Evolutionary conservation across 2,888 invertebrate species (phyloP).

Genomic region (Deilephila elpenor): DNA sequence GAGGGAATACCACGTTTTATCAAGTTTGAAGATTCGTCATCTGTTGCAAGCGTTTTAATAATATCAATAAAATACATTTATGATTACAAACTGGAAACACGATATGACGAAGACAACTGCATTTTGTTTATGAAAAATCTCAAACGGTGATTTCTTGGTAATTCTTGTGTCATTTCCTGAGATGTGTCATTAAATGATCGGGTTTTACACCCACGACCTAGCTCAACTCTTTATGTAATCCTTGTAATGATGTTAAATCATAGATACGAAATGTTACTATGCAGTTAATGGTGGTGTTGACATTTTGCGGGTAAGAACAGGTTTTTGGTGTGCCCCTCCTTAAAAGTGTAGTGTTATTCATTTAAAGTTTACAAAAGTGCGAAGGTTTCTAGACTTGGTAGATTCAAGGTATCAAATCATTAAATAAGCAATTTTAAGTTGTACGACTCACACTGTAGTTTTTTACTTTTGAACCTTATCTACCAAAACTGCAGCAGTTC

Average conservation of each 20-base stretch:
- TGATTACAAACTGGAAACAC: background rate
- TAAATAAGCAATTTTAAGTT: no score
- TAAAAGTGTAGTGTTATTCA: background rate
- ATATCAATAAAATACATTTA: no score
- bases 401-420: no score
- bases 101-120: background rate
- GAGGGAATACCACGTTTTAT: no score
- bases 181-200: background rate
- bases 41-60: no score
- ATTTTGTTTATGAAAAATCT: background rate
- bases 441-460: no score
- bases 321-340: background rate
- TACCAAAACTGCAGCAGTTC: background rate
- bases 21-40: no score
- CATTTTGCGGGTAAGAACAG: background rate
- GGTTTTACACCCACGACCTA: constrained; percentile 6
- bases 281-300: background rate
- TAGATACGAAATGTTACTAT: no score
- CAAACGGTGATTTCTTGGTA: background rate
- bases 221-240: background rate
- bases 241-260: background rate
- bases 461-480: background rate
- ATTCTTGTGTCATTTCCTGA: background rate
- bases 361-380: no score
- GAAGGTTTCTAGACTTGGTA: no score